phyloP scores from a whole-genome alignment of 2,113 vertebrate genomes.

The Heloderma charlesbogerti region DNA sequence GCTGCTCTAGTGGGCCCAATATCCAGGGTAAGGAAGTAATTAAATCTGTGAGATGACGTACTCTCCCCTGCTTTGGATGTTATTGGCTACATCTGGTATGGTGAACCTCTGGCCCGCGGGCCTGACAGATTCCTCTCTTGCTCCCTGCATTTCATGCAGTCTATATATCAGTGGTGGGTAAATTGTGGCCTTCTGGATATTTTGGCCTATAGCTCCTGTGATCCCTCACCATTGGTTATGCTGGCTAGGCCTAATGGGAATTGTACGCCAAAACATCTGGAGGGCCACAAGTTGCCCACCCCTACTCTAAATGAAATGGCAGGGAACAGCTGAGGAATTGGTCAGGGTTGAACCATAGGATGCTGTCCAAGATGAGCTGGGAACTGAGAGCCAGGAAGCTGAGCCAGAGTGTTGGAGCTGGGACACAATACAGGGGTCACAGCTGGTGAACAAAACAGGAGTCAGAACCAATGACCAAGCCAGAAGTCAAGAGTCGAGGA shows the following conservation, averaged over 20 bases:
- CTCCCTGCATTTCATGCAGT: too few species aligned
- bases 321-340: not conserved
- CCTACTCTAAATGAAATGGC: not conserved
- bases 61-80: not conserved
- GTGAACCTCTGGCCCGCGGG: too few species aligned
- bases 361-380: not conserved
- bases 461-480: not conserved
- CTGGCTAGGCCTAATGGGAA: too few species aligned
- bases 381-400: not conserved
- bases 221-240: too few species aligned
- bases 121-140: too few species aligned
- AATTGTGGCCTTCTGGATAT: too few species aligned
- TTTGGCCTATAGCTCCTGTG: too few species aligned
- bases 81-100: too few species aligned
- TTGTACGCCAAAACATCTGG: too few species aligned
- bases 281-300: too few species aligned
- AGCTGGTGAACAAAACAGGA: not conserved
- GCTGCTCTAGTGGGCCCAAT: not conserved
- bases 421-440: too few species aligned
- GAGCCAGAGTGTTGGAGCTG: not conserved
- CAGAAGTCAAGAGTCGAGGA: not conserved
- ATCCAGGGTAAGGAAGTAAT: not conserved
- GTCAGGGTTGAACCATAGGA: not conserved
- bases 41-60: not conserved
- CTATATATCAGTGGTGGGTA: too few species aligned